Base-by-base conservation (phyloP, 2,797 vertebrate species). In the Dendrocincla tyrannina region DNA sequence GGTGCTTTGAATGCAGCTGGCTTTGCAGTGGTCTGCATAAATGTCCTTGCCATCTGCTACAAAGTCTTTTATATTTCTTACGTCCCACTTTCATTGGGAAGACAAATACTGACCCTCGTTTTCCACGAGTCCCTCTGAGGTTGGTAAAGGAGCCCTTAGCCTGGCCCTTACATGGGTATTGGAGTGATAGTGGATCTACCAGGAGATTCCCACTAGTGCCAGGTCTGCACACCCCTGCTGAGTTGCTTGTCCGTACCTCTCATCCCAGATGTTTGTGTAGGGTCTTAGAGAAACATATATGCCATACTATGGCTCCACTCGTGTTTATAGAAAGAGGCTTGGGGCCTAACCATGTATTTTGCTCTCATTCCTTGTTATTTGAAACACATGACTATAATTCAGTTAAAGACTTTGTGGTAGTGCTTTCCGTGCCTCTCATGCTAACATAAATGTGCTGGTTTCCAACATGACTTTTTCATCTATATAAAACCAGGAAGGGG, bases 191-290 rank as follows among this genome's bases (percentile, higher is more conserved):
- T 17, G 4, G 35, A 5, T 55, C 35, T 63, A 2, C 35, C 20
- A n/a, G 30, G 20, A 69, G 42, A 16, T 63, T 77, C 27, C 47
- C 5, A 11, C 33, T 3, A 11, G 15, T 46, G 37, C 28, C 1
- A 1, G 11, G 17, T 79, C 25, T 6, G 7, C 1, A 2, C 3
- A 1, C 3, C 9, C 24, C 17, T 15, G 11, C 39, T 62, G 55
- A 44, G 14, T 12, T 9, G 28, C 22, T 35, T 35, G 10, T 25
- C 50, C 1, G 0, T 59, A 32, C 10, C 6, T 56, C 4, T 1
- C 13, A 17, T 77, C 37, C 22, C 17, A 56, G 8, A 37, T 0
- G 0, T 25, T 53, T 0, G 0, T 33, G 5, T 25, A 70, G 44
- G 14, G 11, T 69, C 50, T 70, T 37, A 7, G 16, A 58, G 47